These are phyloP conservation scores for Eulimnadia texana DNA, from an alignment of 1,140 invertebrate genomes.

Conservation along the genomic window DNA sequence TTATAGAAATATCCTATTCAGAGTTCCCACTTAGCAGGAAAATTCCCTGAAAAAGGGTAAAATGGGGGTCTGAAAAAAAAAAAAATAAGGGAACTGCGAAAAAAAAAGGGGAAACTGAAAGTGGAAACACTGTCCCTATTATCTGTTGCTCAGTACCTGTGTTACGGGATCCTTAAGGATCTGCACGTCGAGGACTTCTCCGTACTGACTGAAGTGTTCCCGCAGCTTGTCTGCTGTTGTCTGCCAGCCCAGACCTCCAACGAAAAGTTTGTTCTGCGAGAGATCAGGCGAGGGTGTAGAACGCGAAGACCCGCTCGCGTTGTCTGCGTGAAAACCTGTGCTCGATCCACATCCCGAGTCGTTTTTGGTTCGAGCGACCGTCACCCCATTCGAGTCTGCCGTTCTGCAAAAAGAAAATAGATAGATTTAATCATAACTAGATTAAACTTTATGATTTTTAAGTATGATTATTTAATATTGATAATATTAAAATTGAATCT, in stretches of 20 bases:
- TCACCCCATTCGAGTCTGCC: neutral
- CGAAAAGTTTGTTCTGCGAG: slow-evolving; percentile 75
- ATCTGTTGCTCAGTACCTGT: slow-evolving; percentile 30
- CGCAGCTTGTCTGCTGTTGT: slow-evolving; percentile 76
- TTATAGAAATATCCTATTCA: neutral
- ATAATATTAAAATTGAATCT: too few relatives aligned
- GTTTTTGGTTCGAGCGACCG: neutral
- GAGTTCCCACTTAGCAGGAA: neutral
- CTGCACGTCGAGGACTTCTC: slow-evolving; percentile 76
- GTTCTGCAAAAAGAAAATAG: too few relatives aligned
- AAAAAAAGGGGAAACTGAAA: too few relatives aligned
- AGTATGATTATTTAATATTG: too few relatives aligned
- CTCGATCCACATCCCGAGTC: neutral
- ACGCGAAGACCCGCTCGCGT: slow-evolving; percentile 7
- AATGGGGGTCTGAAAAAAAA: too few relatives aligned
- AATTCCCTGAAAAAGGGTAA: neutral
- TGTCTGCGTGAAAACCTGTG: neutral
- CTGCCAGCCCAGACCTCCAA: slow-evolving; percentile 80
- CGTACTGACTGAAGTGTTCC: slow-evolving; percentile 83
- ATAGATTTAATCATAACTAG: too few relatives aligned
- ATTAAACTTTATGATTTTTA: too few relatives aligned
- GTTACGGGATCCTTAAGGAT: slow-evolving; percentile 89
- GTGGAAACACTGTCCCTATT: too few relatives aligned
- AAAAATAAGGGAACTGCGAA: too few relatives aligned
- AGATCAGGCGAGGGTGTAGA: slow-evolving; percentile 36